These are phyloP conservation scores for Brenthis daphne DNA, from an alignment of 2,888 invertebrate genomes.

Conservation along the genomic window DNA sequence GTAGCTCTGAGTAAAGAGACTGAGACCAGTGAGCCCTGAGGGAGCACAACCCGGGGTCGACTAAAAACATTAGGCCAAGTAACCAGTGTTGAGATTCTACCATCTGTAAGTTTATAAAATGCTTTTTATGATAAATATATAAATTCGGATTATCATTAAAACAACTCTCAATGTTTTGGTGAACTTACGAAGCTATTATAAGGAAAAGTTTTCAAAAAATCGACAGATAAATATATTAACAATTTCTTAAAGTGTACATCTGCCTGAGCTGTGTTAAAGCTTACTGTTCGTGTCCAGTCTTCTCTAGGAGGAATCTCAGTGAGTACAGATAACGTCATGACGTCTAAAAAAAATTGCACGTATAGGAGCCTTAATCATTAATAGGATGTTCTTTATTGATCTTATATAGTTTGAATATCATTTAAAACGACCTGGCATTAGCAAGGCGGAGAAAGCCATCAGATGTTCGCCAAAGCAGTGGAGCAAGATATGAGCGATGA, in stretches of 20 bases:
- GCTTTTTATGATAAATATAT: neutral
- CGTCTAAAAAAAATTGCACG: constrained; percentile 49
- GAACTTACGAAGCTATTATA: constrained; percentile 60
- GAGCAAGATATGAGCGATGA: constrained; percentile 51
- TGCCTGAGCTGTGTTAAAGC: constrained; percentile 52
- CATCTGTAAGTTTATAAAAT: constrained; percentile 48
- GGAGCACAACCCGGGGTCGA: constrained; percentile 62
- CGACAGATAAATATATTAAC: constrained; percentile 59
- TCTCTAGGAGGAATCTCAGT: constrained; percentile 60
- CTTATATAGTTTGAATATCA: neutral
- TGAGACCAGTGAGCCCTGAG: constrained; percentile 60
- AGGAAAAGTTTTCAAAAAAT: constrained; percentile 58
- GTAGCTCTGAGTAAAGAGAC: constrained; percentile 60
- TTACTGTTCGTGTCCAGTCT: constrained; percentile 59
- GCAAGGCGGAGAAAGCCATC: constrained; percentile 45
- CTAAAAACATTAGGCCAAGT: constrained; percentile 63
- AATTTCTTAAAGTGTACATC: constrained; percentile 68
- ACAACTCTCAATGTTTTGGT: neutral
- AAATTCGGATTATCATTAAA: neutral
- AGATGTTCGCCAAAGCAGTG: constrained; percentile 56
- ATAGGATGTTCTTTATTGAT: no score
- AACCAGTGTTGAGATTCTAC: constrained; percentile 60
- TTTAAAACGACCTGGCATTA: constrained; percentile 61
- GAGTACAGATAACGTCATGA: constrained; percentile 61
- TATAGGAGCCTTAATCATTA: neutral